Conservation (phyloP, 2,797 vertebrate genomes). For the Aphelocoma californica region DNA sequence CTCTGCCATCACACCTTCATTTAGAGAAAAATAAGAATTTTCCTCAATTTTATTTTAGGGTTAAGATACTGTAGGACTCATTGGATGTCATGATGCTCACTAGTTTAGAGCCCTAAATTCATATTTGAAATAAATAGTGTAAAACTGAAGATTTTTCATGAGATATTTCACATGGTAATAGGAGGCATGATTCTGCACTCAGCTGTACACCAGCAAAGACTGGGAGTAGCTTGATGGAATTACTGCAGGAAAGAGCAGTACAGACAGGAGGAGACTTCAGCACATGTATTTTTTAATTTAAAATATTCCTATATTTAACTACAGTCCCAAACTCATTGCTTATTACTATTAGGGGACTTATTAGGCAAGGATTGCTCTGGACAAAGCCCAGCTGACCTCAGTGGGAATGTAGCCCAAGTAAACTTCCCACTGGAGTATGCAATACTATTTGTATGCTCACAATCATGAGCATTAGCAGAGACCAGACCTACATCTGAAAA, state of each 20-base stretch:
- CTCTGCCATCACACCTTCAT: not conserved
- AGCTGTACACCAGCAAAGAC: not conserved
- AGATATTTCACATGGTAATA: not conserved
- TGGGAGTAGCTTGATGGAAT: not conserved
- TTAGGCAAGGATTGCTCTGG: constrained; percentile 11
- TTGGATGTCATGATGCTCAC: not conserved
- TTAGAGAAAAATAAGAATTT: not conserved
- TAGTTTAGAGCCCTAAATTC: not conserved
- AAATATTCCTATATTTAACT: constrained; percentile 1
- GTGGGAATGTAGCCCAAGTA: constrained; percentile 37
- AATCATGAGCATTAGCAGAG: not conserved
- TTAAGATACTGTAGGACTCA: not conserved
- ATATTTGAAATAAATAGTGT: not conserved
- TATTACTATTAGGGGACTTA: constrained; percentile 17
- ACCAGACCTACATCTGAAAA: not conserved
- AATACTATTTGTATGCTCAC: not conserved
- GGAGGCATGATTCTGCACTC: not conserved
- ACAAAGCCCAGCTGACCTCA: constrained; percentile 29
- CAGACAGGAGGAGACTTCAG: not conserved
- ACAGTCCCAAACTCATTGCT: not conserved
- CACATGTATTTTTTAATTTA: not conserved
- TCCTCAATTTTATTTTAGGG: not conserved
- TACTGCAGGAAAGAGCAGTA: not conserved
- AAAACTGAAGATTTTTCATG: not conserved
- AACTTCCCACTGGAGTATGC: not conserved